These are phyloP conservation scores for Enteromius mattozi DNA, from an alignment of 2,797 vertebrate species.

Conservation along the genomic window DNA sequence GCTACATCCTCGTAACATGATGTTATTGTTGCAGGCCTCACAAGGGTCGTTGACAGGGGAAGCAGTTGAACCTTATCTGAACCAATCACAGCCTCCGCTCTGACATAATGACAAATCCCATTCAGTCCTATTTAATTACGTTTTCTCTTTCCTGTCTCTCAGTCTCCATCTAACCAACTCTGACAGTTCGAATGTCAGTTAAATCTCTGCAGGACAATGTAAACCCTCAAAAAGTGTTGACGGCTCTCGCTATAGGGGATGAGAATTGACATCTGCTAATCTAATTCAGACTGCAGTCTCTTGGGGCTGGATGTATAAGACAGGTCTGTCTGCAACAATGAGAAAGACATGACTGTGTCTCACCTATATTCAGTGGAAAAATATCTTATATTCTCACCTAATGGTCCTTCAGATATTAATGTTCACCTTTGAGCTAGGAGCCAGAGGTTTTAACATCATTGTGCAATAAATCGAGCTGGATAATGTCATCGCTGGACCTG, in stretches of 20 bases:
- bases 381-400: neutral
- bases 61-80: conserved; percentile 26
- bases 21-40: conserved; percentile 17
- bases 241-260: conserved; percentile 33
- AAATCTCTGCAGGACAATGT: conserved; percentile 39
- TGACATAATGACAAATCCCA: conserved; percentile 20
- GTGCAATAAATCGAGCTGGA: conserved; percentile 28
- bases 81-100: conserved; percentile 25
- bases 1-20: conserved; percentile 17
- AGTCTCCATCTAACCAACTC: conserved; percentile 48
- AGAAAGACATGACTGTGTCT: conserved; percentile 33
- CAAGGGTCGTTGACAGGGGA: conserved; percentile 12
- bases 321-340: conserved; percentile 11
- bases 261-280: conserved; percentile 53
- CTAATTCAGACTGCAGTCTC: conserved; percentile 50
- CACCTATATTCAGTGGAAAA: neutral
- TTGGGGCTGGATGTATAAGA: conserved; percentile 19
- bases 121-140: neutral
- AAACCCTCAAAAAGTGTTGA: conserved; percentile 3
- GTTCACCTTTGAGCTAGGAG: neutral
- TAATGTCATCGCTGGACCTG: neutral
- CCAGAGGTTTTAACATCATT: neutral
- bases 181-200: conserved; percentile 50
- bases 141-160: conserved; percentile 32
- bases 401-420: neutral